Percentiles rank a stretch among this genome's conserved stretches.
Evolutionary conservation across 2,113 vertebrate genomes (phyloP).

Genomic region (Synchiropus splendidus): DNA sequence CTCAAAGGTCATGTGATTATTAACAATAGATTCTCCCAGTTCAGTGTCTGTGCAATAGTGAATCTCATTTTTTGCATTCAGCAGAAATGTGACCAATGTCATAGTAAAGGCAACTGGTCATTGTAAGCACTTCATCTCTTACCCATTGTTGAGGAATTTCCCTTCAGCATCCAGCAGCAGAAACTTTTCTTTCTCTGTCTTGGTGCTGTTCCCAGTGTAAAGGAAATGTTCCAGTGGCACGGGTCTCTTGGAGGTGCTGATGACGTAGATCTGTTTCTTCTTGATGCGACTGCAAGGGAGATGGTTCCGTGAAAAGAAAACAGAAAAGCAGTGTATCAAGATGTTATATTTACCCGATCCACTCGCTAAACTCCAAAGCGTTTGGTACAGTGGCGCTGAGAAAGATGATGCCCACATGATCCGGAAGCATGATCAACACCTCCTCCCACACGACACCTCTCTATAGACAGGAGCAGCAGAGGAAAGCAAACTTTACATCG

Average conservation of each 20-base stretch:
- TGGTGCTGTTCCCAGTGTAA: constrained; percentile 86
- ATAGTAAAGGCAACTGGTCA: background rate
- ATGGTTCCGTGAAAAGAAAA: too few relatives aligned
- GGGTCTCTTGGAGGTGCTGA: constrained; percentile 80
- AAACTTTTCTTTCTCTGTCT: constrained; percentile 84
- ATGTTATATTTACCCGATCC: constrained; percentile 88
- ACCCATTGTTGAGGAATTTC: constrained; percentile 83
- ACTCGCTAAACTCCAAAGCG: constrained; percentile 85
- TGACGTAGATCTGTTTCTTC: constrained; percentile 79
- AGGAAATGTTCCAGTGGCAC: constrained; percentile 84
- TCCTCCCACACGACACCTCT: constrained; percentile 92
- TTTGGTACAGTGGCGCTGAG: constrained; percentile 88
- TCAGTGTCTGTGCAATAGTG: too few relatives aligned
- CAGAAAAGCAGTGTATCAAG: too few relatives aligned
- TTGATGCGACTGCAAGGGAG: constrained; percentile 72
- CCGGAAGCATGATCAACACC: constrained; percentile 86
- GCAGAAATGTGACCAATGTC: background rate
- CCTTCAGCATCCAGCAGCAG: constrained; percentile 74
- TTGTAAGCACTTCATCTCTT: constrained; percentile 1
- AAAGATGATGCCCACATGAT: constrained; percentile 86
- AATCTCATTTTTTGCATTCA: too few relatives aligned
- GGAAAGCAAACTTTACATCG: background rate
- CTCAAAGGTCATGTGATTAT: too few relatives aligned
- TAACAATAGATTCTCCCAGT: too few relatives aligned
- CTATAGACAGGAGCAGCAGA: constrained; percentile 53